Conservation (phyloP, 1,140 invertebrate species). For the Teleogryllus occipitalis region DNA sequence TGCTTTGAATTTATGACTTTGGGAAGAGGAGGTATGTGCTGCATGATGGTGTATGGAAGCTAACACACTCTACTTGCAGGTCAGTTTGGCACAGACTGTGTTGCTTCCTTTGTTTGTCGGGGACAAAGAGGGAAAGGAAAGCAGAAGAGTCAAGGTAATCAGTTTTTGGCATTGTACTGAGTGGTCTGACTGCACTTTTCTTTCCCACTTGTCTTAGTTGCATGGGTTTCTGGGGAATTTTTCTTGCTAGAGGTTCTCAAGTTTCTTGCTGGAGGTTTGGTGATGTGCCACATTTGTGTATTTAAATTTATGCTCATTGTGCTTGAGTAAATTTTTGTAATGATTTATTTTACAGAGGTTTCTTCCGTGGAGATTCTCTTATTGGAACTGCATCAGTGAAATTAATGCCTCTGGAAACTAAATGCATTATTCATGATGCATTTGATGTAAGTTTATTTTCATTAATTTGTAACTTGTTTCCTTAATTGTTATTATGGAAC, state of each 20-base stretch:
- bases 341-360: constrained; percentile 59
- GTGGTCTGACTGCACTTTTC: no score
- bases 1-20: no score
- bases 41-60: not conserved
- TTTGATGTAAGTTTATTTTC: constrained; percentile 66
- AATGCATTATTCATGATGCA: constrained; percentile 80
- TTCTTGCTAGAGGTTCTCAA: no score
- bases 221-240: no score
- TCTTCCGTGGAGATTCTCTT: constrained; percentile 77
- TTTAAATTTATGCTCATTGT: not conserved
- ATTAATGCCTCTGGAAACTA: constrained; percentile 72
- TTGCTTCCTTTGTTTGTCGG: not conserved
- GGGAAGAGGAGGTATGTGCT: not conserved
- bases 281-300: not conserved
- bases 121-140: not conserved
- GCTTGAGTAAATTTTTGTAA: not conserved
- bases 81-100: not conserved
- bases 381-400: constrained; percentile 79
- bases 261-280: no score
- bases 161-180: not conserved
- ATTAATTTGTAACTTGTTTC: not conserved
- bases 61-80: not conserved
- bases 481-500: no score
- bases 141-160: not conserved
- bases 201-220: no score